These are phyloP conservation scores for Pterobdella sp. DNA, from an alignment of 2,888 invertebrate species.

Conservation along the genomic window DNA sequence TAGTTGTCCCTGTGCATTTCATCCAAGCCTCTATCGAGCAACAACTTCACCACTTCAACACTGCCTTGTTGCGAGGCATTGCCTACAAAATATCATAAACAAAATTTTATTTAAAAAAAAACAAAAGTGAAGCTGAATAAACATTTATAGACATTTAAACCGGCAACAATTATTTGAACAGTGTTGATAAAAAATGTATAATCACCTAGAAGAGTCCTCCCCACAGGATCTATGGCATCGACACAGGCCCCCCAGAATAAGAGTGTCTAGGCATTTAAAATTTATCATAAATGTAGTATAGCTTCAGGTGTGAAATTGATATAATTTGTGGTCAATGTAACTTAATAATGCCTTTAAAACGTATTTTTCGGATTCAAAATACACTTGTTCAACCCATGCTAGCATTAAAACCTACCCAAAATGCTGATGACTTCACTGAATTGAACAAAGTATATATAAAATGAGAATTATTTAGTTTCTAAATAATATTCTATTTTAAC, in stretches of 20 bases:
- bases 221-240: constrained; percentile 86
- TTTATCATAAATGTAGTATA: not conserved
- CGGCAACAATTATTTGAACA: too few species aligned
- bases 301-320: not conserved
- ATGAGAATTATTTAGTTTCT: too few species aligned
- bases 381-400: too few species aligned
- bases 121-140: too few species aligned
- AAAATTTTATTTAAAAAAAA: too few species aligned
- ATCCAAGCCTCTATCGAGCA: constrained; percentile 62
- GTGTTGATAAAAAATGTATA: too few species aligned
- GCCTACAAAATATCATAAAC: not conserved
- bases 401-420: too few species aligned
- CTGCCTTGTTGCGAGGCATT: constrained; percentile 49
- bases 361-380: not conserved
- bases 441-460: too few species aligned
- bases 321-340: too few species aligned
- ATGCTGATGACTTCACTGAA: too few species aligned
- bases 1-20: constrained; percentile 76
- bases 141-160: too few species aligned
- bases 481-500: too few species aligned
- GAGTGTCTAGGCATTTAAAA: constrained; percentile 54
- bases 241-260: constrained; percentile 92
- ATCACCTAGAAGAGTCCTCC: constrained; percentile 65
- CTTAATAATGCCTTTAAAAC: not conserved
- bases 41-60: constrained; percentile 76